Conservation (phyloP, 2,888 invertebrate genomes). For the Drosophila merina region DNA sequence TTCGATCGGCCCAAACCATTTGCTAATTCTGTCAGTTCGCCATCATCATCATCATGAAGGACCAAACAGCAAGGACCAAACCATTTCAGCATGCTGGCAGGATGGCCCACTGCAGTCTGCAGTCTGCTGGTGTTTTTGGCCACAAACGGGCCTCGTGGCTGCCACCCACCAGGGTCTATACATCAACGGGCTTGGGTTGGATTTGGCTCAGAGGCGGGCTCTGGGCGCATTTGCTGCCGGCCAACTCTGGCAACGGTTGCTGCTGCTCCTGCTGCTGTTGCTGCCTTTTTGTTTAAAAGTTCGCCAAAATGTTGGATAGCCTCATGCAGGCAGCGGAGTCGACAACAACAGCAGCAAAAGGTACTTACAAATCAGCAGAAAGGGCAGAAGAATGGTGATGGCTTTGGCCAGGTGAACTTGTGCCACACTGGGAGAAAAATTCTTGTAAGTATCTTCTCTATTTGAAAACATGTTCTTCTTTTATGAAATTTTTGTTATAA, state of each 20-base stretch:
- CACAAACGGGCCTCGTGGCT: constrained; percentile 34
- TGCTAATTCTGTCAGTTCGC: constrained; percentile 71
- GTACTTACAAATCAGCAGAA: constrained; percentile 67
- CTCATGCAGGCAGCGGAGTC: constrained; percentile 54
- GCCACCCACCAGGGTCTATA: constrained; percentile 7
- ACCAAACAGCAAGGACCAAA: constrained; percentile 17
- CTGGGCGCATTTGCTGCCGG: constrained; percentile 31
- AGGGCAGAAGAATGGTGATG: constrained; percentile 5
- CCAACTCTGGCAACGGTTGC: constrained; percentile 20
- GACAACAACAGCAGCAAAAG: constrained; percentile 70
- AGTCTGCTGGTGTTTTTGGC: constrained; percentile 32
- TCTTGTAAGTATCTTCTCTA: no score
- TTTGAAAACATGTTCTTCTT: no score
- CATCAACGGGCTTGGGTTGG: constrained; percentile 28
- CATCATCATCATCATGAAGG: constrained; percentile 49
- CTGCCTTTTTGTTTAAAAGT: constrained; percentile 73
- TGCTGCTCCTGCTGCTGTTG: constrained; percentile 13
- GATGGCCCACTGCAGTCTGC: constrained; percentile 37
- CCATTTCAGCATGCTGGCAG: constrained; percentile 40
- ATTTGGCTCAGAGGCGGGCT: constrained; percentile 38
- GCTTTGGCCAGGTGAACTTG: background rate
- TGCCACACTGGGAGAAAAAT: constrained; percentile 15
- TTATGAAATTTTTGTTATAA: no score
- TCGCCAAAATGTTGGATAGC: constrained; percentile 72
- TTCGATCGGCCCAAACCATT: constrained; percentile 40